Evolutionary conservation across 2,797 vertebrate species (phyloP).

Genomic region (Rhynchotus rufescens): DNA sequence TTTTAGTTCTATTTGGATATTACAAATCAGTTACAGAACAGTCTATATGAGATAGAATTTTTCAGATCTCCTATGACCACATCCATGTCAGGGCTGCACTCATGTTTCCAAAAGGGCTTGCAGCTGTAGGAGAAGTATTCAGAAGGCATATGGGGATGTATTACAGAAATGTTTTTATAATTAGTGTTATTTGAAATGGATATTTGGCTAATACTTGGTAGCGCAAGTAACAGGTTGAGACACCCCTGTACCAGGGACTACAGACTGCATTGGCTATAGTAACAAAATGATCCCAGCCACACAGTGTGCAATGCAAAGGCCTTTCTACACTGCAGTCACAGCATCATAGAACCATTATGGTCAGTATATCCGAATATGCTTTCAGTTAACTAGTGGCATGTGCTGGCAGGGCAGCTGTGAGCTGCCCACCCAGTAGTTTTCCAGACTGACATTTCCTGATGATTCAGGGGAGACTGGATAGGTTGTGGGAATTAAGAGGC

Average conservation of each 20-base stretch:
- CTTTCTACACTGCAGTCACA: background rate
- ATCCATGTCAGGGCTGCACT: background rate
- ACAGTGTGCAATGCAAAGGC: background rate
- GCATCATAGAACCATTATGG: too few relatives aligned
- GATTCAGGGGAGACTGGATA: fast-evolving
- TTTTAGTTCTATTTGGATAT: background rate
- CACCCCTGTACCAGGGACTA: background rate
- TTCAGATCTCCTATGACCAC: background rate
- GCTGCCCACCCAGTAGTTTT: background rate
- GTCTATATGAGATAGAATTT: background rate
- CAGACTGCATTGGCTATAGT: background rate
- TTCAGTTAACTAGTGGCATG: background rate
- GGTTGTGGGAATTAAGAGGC: background rate
- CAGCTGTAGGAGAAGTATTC: background rate
- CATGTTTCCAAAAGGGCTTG: background rate
- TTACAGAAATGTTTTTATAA: background rate
- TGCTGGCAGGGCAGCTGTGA: background rate
- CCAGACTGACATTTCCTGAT: background rate
- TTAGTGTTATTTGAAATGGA: background rate
- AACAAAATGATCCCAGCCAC: background rate
- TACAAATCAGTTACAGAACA: background rate
- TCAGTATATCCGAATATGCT: background rate
- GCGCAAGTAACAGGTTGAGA: background rate
- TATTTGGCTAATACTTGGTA: background rate
- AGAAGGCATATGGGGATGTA: background rate